Base-by-base conservation (phyloP, 92 coral and sea anemone genomes). In the Plumapathes pennacea region DNA sequence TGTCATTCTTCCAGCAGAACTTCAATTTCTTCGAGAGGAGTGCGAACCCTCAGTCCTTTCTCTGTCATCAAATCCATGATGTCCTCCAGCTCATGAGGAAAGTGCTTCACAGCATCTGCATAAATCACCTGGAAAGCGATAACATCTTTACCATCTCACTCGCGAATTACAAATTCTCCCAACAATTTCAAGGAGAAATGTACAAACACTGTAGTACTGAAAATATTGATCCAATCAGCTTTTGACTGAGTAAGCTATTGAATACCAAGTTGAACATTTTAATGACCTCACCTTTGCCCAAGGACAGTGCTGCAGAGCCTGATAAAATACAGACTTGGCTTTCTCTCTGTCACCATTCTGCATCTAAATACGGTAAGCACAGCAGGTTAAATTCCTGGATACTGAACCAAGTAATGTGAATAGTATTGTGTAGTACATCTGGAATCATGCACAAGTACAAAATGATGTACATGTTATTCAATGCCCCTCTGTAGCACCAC, bases 211-310 rank as follows among this genome's bases (percentile, higher is more conserved):
- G 4, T 4, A 13, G 2, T 29, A 62, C 2, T 46, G 9, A 46
- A 2, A 12, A 37, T 59, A 13, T 20, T 12, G 24, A 26, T 5
- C 9, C 3, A n/a, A n/a, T 40, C 3, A 53, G 15, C 5, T 25
- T 36, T 36, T n/a, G n/a, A 36, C 9, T 36, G 40, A 36, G n/a
- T 36, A 36, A 36, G 9, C 8, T 36, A n/a, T n/a, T 36, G 40
- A 36, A 36, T 8, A 36, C n/a, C 9, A 36, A n/a, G n/a, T 8
- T 8, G 40, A 36, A n/a, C 41, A 36, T 1, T n/a, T n/a, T n/a
- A n/a, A n/a, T n/a, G n/a, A n/a, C 20, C 48, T 62, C 61, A 94
- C 99, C 90, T 94, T 94, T n/a, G 94, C 92, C 96, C 99, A 94
- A 3, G 99, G 94, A 59, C 99, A 94, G 38, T 64, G 74, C 60